Evolutionary conservation across 2,797 vertebrate species (phyloP), one percentile per base, ranked within the genome.

Genomic region (Lepus oiostolus): DNA sequence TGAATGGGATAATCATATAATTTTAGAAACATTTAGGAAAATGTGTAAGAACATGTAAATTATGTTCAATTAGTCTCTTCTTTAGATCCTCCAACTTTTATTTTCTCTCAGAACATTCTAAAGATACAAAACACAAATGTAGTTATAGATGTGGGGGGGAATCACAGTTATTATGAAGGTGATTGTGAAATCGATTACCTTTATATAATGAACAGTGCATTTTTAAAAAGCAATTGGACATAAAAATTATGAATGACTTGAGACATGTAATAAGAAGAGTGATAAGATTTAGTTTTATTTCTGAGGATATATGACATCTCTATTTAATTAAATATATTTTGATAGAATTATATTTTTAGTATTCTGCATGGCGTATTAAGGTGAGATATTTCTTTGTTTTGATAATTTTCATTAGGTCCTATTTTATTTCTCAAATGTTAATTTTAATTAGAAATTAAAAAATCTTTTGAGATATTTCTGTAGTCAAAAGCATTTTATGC

Each of bases 301-400:
- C 94, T 54, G 67, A 90, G 28, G 28, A 82, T 79, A 65, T 28
- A 72, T 30, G 3, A 3, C 4, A 76, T 8, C 90, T 96, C 6
- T 68, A 87, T 97, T 97, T 96, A 96, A 97, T 96, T 28, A 76
- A 76, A 90, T 71, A 77, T 52, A 67, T 86, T 86, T 77, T 96
- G 14, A 96, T 90, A 98, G 38, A 84, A 85, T 42, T 97, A 95
- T 97, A 50, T 63, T 54, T 90, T 92, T 42, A 58, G 88, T 68
- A 97, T 85, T 96, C 85, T n/a, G 10, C 2, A 30, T 96, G 81
- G 90, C 14, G 97, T 42, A 82, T 82, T 96, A 52, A 88, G 86
- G 32, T 77, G 85, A 82, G 95, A 95, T 96, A 90, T 95, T 7
- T 87, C n/a, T 96, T 97, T 74, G 35, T 95, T 98, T 97, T 96